Evolutionary conservation across 1,140 invertebrate species (phyloP), one percentile per base, ranked within the genome.

Genomic region (Gryon sp.): DNA sequence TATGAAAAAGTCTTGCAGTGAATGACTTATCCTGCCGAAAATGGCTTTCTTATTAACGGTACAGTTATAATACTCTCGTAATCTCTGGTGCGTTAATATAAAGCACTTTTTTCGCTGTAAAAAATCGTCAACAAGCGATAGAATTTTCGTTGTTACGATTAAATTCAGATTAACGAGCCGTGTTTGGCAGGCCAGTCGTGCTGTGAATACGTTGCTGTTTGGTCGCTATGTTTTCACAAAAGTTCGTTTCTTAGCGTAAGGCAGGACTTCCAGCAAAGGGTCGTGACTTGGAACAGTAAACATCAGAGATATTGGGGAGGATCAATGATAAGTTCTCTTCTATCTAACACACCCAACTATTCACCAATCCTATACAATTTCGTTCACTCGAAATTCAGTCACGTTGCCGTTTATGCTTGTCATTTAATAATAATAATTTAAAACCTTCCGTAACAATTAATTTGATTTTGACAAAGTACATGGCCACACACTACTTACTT

Each of bases 271-370:
- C 7, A 14, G 18, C 11, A 26, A 38, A 48, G 32, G 43, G 43
- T 57, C 69, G 59, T 73, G 69, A 73, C 69, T 63, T 63, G 48
- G 32, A 55, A 45, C 36, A 24, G 59, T 60, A 52, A 70, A 62
- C 65, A 38, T 52, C 18, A 9, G 14, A 12, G 15, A 24, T 18
- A 60, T 36, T 1, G 6, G 24, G n/a, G 22, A n/a, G 43, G n/a
- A 55, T 50, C 15, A 30, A 34, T 59, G 53, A 70, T 70, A 70
- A 70, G 32, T 65, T 52, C 6, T 22, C 24, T 32, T 53, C 48
- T n/a, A 20, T 19, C 14, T 41, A 36, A 41, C 36, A 14, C 14
- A 34, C 22, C 53, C 18, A n/a, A n/a, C n/a, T n/a, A n/a, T n/a
- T n/a, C n/a, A n/a, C n/a, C n/a, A n/a, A n/a, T 62, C 7, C 30